phyloP scores from a whole-genome alignment of 2,113 vertebrate species.

The Pandion haliaetus region DNA sequence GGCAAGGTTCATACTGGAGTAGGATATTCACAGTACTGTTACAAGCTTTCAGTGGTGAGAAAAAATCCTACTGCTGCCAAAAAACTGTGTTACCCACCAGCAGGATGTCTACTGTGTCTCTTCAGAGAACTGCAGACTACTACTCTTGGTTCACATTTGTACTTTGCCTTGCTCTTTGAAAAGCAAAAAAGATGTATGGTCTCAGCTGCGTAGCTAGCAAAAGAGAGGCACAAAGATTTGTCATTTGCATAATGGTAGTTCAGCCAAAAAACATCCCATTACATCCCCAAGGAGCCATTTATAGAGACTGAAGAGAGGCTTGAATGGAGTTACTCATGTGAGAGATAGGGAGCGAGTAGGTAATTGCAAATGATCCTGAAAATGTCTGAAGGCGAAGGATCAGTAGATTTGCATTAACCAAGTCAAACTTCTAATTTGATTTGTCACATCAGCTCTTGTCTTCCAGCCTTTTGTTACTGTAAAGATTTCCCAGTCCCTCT shows the following conservation, averaged over 20 bases:
- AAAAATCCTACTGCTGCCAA: background rate
- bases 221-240: background rate
- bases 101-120: background rate
- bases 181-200: background rate
- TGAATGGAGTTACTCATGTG: constrained; percentile 50
- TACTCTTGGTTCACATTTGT: background rate
- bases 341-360: background rate
- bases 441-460: background rate
- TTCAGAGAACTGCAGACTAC: background rate
- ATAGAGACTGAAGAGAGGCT: background rate
- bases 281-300: background rate
- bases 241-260: constrained; percentile 1
- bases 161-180: background rate
- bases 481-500: background rate
- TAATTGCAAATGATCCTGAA: background rate
- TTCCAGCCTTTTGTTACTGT: background rate
- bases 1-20: background rate
- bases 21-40: background rate
- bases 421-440: background rate
- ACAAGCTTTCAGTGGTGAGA: background rate
- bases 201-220: background rate
- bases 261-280: background rate
- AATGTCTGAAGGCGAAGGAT: background rate
- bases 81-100: background rate
- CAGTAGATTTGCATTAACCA: background rate